Evolutionary conservation across 2,113 vertebrate species (phyloP).

Genomic region (Pelodiscus sinensis): DNA sequence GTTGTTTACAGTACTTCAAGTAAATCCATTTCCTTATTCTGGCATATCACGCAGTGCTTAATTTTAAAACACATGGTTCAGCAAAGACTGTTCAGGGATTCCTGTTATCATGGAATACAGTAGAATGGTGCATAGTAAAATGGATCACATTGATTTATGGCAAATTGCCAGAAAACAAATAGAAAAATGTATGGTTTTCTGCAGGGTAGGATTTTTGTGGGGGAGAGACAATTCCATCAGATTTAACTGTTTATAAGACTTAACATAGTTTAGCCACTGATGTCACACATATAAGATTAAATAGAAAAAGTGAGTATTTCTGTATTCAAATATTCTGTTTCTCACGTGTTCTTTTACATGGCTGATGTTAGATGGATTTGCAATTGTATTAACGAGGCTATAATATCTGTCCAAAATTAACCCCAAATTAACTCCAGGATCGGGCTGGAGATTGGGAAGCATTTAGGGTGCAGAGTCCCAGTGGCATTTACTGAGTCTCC

Average conservation of each 20-base stretch:
- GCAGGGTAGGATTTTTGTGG: neutral
- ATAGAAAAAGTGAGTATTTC: neutral
- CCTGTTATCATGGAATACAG: neutral
- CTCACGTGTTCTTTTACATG: neutral
- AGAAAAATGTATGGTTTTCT: neutral
- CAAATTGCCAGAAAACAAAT: neutral
- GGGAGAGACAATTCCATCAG: neutral
- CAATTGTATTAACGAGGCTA: neutral
- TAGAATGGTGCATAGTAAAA: neutral
- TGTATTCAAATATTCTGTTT: neutral
- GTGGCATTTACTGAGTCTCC: too few relatives aligned
- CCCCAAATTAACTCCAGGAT: neutral
- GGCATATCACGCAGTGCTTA: neutral
- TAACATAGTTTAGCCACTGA: neutral
- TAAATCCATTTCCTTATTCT: constrained; percentile 10
- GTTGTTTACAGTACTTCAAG: neutral
- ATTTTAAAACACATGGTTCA: constrained; percentile 3
- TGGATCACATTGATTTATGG: neutral
- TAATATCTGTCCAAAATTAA: neutral
- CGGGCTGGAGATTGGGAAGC: too few relatives aligned
- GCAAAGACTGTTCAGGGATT: constrained; percentile 19
- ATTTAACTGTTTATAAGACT: neutral
- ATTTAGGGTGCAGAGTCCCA: too few relatives aligned
- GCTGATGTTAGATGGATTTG: neutral
- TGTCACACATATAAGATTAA: neutral